phyloP scores from a whole-genome alignment of 1,140 invertebrate genomes.

The Anoplolepis gracilipes region DNA sequence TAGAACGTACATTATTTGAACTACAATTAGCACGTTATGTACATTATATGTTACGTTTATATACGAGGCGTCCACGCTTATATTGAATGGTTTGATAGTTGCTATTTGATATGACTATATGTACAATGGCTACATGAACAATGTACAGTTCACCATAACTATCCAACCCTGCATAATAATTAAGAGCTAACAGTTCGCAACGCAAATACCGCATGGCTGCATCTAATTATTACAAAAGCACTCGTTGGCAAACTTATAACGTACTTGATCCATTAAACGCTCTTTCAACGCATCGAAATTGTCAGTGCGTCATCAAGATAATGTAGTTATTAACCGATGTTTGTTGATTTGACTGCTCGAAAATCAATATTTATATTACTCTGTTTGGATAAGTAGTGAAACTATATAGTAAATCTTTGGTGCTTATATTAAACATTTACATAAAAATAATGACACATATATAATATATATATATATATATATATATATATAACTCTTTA shows the following conservation, averaged over 20 bases:
- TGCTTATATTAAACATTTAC: background rate
- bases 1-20: constrained; percentile 21
- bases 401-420: no score
- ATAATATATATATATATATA: background rate
- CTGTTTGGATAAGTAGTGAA: background rate
- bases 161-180: constrained; percentile 43
- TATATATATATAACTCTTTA: background rate
- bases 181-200: constrained; percentile 28
- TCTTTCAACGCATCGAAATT: background rate
- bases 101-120: constrained; percentile 33
- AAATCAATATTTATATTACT: background rate
- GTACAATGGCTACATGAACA: background rate
- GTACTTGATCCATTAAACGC: constrained; percentile 2
- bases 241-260: constrained; percentile 4
- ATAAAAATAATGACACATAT: background rate
- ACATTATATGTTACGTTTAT: background rate
- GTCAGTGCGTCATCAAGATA: background rate
- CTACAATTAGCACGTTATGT: constrained; percentile 49
- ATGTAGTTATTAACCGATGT: background rate
- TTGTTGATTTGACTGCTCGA: background rate
- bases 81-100: constrained; percentile 26
- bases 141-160: constrained; percentile 21
- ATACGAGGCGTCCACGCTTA: background rate
- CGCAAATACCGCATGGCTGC: constrained; percentile 14
- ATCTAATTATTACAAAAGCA: constrained; percentile 51